A percentile compares a stretch with the other conserved stretches of the same genome.
These are phyloP conservation scores for Amazona ochrocephala DNA, from an alignment of 2,797 vertebrate genomes.

Conservation along the genomic window DNA sequence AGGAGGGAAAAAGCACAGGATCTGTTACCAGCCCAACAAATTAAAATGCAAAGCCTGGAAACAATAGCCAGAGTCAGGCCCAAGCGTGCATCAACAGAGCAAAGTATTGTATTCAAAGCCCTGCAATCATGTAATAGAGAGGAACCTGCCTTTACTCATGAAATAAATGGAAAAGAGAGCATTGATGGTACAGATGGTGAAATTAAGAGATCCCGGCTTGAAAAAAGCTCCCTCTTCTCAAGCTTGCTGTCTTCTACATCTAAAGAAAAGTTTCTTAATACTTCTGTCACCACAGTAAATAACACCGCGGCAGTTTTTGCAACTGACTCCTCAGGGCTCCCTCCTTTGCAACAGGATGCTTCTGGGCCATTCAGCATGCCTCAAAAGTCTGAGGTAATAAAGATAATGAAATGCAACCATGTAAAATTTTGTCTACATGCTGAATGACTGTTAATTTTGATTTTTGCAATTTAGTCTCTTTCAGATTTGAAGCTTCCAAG, in stretches of 20 bases:
- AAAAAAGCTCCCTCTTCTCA: conserved; percentile 90
- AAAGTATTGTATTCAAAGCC: conserved; percentile 84
- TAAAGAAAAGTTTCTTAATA: conserved; percentile 78
- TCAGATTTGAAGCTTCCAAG: conserved; percentile 79
- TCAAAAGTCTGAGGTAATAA: conserved; percentile 66
- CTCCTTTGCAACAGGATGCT: conserved; percentile 36
- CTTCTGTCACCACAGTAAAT: conserved; percentile 74
- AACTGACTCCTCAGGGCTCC: conserved; percentile 44
- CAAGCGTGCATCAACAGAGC: conserved; percentile 83
- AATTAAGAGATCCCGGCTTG: conserved; percentile 85
- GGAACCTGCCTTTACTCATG: conserved; percentile 46
- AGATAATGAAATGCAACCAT: neutral
- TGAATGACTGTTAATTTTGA: conserved; percentile 57
- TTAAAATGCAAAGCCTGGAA: conserved; percentile 86
- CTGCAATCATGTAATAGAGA: conserved; percentile 70
- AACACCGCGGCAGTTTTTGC: conserved; percentile 72
- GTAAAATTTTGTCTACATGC: neutral
- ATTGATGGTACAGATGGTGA: conserved; percentile 72
- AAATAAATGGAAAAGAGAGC: conserved; percentile 72
- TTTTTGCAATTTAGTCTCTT: conserved; percentile 69
- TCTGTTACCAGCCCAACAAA: conserved; percentile 81
- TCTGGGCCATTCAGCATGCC: conserved; percentile 50
- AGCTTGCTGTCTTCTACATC: conserved; percentile 77
- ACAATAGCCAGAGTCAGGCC: conserved; percentile 74
- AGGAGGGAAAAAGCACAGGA: conserved; percentile 79